A percentile compares a stretch with the other conserved stretches of the same genome.
These are phyloP conservation scores for Caenorhabditis virilis DNA, from an alignment of 2,888 invertebrate genomes.

Conservation along the genomic window DNA sequence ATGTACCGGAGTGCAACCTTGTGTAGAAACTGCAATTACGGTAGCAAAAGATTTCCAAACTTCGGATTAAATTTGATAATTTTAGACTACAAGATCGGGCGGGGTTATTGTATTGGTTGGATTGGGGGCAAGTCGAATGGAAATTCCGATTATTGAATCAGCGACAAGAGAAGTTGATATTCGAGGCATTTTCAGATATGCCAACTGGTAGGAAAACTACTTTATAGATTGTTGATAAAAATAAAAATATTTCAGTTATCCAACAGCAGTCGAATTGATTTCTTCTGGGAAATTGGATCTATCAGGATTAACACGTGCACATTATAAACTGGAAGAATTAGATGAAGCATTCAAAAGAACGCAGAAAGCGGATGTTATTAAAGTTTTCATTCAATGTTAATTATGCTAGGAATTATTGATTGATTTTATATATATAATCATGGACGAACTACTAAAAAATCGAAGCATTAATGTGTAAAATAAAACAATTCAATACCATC, in stretches of 20 bases:
- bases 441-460: too few species aligned
- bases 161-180: conserved; percentile 87
- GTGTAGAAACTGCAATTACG: conserved; percentile 48
- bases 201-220: conserved; percentile 87
- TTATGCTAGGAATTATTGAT: too few species aligned
- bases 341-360: conserved; percentile 50
- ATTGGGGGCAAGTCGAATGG: conserved; percentile 81
- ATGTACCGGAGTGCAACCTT: conserved; percentile 52
- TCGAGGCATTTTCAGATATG: conserved; percentile 89
- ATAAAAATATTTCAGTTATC: conserved; percentile 43
- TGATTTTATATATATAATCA: too few species aligned
- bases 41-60: too few species aligned
- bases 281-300: conserved; percentile 48
- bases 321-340: conserved; percentile 59
- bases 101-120: conserved; percentile 87
- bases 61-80: too few species aligned
- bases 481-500: too few species aligned
- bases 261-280: conserved; percentile 52
- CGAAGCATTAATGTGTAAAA: too few species aligned
- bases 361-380: conserved; percentile 55
- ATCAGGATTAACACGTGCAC: conserved; percentile 52
- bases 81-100: conserved; percentile 83
- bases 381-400: conserved; percentile 57
- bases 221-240: too few species aligned
- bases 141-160: conserved; percentile 82